Evolutionary conservation across 2,797 vertebrate genomes (phyloP).

Genomic region (Arrhamphus sclerolepis): DNA sequence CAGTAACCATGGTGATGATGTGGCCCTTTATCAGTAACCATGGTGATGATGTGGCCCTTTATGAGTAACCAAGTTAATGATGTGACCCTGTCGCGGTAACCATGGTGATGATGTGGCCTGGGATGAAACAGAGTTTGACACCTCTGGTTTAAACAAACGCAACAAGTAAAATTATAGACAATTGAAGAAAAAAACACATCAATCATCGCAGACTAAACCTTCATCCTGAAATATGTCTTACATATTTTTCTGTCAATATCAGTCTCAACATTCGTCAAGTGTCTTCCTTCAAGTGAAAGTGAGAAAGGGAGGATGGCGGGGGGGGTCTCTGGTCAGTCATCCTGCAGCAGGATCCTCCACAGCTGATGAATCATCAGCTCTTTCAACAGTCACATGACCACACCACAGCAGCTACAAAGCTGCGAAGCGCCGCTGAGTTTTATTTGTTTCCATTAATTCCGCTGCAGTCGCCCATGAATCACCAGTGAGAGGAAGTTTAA

Average conservation of each 20-base stretch:
- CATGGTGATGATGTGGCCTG: too few species aligned
- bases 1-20: too few species aligned
- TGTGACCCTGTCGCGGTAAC: too few species aligned
- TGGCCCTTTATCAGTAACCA: too few species aligned
- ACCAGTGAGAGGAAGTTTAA: conserved; percentile 32
- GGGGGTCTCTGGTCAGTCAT: conserved; percentile 43
- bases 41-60: too few species aligned
- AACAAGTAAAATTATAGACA: conserved; percentile 19
- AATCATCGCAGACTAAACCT: conserved; percentile 40
- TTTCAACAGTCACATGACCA: conserved; percentile 39
- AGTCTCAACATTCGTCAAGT: conserved; percentile 59
- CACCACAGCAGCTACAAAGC: conserved; percentile 29
- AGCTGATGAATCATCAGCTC: conserved; percentile 59
- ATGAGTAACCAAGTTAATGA: too few species aligned
- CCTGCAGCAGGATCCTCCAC: conserved; percentile 44
- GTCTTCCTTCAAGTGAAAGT: conserved; percentile 35
- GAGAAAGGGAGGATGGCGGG: conserved; percentile 27
- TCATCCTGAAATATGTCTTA: conserved; percentile 53
- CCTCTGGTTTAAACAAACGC: too few species aligned
- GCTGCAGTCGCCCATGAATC: conserved; percentile 43
- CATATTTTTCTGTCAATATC: conserved; percentile 62
- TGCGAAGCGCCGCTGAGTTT: conserved; percentile 29
- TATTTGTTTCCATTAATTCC: conserved; percentile 33
- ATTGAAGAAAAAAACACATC: conserved; percentile 24
- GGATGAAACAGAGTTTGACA: too few species aligned